Percentiles rank a stretch among this genome's conserved stretches.
These are phyloP conservation scores for Sebastes kiyomatsui DNA, from an alignment of 2,797 vertebrate genomes.

Conservation along the genomic window DNA sequence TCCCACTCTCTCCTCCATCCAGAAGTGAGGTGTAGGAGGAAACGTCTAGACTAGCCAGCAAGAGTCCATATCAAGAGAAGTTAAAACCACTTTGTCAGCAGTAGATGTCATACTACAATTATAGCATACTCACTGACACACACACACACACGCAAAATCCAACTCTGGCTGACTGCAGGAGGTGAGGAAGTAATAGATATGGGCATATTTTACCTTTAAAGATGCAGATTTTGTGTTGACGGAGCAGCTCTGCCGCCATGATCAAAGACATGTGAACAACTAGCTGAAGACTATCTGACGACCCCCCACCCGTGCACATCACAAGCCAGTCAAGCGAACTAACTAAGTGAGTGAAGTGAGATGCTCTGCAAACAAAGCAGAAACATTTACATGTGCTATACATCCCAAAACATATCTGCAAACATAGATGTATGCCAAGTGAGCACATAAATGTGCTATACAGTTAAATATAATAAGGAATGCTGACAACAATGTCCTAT, in stretches of 20 bases:
- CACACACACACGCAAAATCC: background rate
- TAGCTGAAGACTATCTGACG: constrained; percentile 17
- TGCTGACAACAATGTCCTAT: background rate
- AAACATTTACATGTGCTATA: background rate
- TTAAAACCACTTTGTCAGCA: constrained; percentile 50
- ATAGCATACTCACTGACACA: background rate
- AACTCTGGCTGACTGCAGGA: constrained; percentile 22
- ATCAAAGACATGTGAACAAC: constrained; percentile 49
- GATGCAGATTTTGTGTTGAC: constrained; percentile 38
- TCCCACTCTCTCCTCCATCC: constrained; percentile 1
- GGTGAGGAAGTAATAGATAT: constrained; percentile 6
- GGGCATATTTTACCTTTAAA: constrained; percentile 36
- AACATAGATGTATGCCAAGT: background rate
- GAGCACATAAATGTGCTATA: background rate
- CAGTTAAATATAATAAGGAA: background rate
- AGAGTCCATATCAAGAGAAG: constrained; percentile 15
- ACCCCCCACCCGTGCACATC: background rate
- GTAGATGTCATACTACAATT: constrained; percentile 22
- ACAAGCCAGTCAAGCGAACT: constrained; percentile 26
- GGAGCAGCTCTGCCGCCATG: constrained; percentile 26
- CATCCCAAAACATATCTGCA: constrained; percentile 11
- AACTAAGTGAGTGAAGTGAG: background rate
- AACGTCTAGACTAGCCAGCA: constrained; percentile 54
- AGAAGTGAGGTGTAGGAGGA: constrained; percentile 27
- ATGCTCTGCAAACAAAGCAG: constrained; percentile 26